These are phyloP conservation scores for Eumaeus atala DNA, from an alignment of 1,140 invertebrate species.

Conservation along the genomic window DNA sequence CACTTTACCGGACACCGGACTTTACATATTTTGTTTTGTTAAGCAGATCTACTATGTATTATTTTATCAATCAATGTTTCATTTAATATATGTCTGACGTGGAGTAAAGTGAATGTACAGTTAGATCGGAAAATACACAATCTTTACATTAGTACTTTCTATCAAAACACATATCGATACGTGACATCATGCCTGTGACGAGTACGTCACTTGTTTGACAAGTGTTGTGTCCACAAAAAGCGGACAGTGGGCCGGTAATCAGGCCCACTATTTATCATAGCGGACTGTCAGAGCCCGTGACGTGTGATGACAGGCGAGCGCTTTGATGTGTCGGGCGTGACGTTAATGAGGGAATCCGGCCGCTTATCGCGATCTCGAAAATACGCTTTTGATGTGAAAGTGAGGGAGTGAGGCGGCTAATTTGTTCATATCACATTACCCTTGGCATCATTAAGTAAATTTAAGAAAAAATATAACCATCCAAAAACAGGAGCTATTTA, in stretches of 20 bases:
- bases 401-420: constrained; percentile 2
- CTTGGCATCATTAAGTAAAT: too few relatives aligned
- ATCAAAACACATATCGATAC: constrained; percentile 13
- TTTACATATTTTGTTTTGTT: too few relatives aligned
- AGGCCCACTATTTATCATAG: constrained; percentile 38
- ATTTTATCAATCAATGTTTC: too few relatives aligned
- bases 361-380: too few relatives aligned
- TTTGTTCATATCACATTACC: not conserved
- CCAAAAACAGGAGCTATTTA: too few relatives aligned
- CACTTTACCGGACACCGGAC: too few relatives aligned
- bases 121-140: too few relatives aligned
- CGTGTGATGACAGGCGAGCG: constrained; percentile 35
- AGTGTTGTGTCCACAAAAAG: constrained; percentile 35
- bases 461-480: too few relatives aligned
- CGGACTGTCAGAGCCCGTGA: constrained; percentile 24
- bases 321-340: constrained; percentile 53
- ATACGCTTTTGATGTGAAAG: constrained; percentile 10
- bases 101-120: too few relatives aligned
- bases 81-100: too few relatives aligned
- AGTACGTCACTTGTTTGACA: constrained; percentile 31
- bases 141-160: too few relatives aligned
- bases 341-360: constrained; percentile 38
- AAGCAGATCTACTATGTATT: too few relatives aligned
- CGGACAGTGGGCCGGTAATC: constrained; percentile 36
- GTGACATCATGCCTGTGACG: constrained; percentile 11